phyloP scores from a whole-genome alignment of 2,113 vertebrate species.

The Chaetorhynchus papuensis region DNA sequence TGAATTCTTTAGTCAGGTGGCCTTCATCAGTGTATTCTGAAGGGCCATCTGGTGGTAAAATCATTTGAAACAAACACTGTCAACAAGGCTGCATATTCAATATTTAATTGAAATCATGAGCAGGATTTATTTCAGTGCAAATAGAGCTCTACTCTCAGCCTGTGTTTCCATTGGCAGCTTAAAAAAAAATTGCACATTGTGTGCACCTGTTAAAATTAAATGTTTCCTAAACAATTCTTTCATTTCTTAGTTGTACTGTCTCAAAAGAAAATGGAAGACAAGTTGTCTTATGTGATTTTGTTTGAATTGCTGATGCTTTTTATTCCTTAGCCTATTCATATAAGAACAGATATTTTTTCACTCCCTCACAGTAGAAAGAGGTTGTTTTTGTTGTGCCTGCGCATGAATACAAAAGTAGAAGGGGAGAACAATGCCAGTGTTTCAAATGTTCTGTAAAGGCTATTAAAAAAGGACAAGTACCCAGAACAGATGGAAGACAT shows the following conservation, averaged over 20 bases:
- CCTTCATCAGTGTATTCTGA: slow-evolving; percentile 27
- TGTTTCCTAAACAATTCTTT: slow-evolving; percentile 17
- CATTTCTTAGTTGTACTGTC: not conserved
- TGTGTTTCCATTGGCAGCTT: not conserved
- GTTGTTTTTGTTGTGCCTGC: not conserved
- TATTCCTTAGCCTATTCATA: not conserved
- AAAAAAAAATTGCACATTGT: not conserved
- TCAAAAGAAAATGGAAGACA: not conserved
- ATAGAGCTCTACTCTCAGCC: not conserved
- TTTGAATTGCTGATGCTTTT: not conserved
- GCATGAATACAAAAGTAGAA: not conserved
- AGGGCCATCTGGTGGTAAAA: slow-evolving; percentile 45
- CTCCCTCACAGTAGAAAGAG: not conserved
- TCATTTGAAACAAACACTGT: slow-evolving; percentile 40
- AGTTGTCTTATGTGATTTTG: not conserved
- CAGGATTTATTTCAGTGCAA: not conserved
- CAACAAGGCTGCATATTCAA: slow-evolving; percentile 20
- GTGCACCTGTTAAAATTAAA: slow-evolving; percentile 49
- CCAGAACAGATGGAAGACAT: not conserved
- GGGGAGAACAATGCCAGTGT: not conserved
- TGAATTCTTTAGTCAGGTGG: slow-evolving; percentile 44
- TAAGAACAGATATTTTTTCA: not conserved
- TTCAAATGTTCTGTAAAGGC: not conserved
- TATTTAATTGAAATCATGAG: slow-evolving; percentile 32
- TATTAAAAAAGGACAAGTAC: not conserved